Percentiles rank a stretch among this genome's conserved stretches.
Evolutionary conservation across 2,113 vertebrate species (phyloP).

Genomic region (Ciconia maguari): DNA sequence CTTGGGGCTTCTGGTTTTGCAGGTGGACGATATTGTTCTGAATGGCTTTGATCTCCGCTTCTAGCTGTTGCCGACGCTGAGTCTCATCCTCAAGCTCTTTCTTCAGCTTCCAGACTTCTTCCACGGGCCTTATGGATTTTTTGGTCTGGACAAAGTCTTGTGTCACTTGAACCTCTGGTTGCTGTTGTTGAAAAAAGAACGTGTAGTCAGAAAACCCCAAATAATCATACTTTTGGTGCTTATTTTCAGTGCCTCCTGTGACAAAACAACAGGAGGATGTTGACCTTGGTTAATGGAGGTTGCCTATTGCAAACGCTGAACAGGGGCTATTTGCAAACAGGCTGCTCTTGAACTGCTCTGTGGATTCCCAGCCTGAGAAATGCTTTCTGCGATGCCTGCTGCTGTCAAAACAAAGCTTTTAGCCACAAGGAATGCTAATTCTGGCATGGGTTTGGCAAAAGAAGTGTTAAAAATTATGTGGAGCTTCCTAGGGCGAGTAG

Average conservation of each 20-base stretch:
- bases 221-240: background rate
- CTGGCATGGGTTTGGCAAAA: background rate
- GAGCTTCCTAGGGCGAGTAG: background rate
- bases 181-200: constrained; percentile 68
- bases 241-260: background rate
- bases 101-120: constrained; percentile 86
- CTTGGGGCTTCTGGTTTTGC: constrained; percentile 87
- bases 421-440: background rate
- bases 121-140: constrained; percentile 49
- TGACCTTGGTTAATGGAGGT: background rate
- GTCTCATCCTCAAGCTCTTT: constrained; percentile 90
- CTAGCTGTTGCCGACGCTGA: constrained; percentile 87
- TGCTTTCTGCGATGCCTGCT: background rate
- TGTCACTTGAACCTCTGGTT: constrained; percentile 77
- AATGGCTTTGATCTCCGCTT: constrained; percentile 84
- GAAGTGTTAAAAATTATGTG: background rate
- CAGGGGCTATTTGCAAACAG: background rate
- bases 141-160: constrained; percentile 69
- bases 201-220: background rate
- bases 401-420: background rate
- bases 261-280: background rate
- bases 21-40: constrained; percentile 87
- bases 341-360: background rate
- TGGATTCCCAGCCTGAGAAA: background rate
- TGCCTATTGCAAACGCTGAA: background rate